Conservation (phyloP, 2,888 invertebrate genomes). For the Sphaerophoria taeniata region DNA sequence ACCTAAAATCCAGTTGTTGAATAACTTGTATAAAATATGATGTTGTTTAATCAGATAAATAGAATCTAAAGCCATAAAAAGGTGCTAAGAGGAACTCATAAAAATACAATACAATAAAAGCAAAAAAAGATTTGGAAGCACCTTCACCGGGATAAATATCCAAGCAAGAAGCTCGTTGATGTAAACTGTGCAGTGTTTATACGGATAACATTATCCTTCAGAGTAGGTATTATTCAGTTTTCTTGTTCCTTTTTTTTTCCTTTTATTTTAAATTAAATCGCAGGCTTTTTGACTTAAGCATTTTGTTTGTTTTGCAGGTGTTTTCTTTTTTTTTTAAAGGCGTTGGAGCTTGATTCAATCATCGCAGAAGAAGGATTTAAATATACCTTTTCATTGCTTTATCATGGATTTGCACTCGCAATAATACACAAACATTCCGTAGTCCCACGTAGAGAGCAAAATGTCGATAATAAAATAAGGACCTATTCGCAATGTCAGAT, state of each 20-base stretch:
- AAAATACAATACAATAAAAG: constrained; percentile 42
- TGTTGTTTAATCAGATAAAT: constrained; percentile 30
- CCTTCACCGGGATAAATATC: constrained; percentile 35
- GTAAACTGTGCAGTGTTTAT: neutral
- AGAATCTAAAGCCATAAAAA: constrained; percentile 46
- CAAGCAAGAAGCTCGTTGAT: neutral
- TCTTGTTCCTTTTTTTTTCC: neutral
- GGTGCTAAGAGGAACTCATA: constrained; percentile 49
- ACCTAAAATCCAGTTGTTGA: neutral
- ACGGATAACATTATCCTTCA: constrained; percentile 38
- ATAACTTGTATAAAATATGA: constrained; percentile 37
- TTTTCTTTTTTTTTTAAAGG: too few relatives aligned
- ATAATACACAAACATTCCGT: constrained; percentile 16
- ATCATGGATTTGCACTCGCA: too few relatives aligned
- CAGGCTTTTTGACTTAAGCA: constrained; percentile 20
- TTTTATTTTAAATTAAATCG: constrained; percentile 26
- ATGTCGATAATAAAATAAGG: constrained; percentile 19
- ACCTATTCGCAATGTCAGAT: constrained; percentile 17
- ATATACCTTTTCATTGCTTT: constrained; percentile 29
- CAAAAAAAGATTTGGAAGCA: constrained; percentile 30
- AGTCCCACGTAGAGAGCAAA: neutral
- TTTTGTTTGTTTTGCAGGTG: constrained; percentile 32
- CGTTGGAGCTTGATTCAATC: constrained; percentile 23
- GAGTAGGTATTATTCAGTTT: constrained; percentile 13
- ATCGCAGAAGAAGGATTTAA: constrained; percentile 14